phyloP scores from a whole-genome alignment of 2,888 invertebrate genomes.

The Yponomeuta malinellus region DNA sequence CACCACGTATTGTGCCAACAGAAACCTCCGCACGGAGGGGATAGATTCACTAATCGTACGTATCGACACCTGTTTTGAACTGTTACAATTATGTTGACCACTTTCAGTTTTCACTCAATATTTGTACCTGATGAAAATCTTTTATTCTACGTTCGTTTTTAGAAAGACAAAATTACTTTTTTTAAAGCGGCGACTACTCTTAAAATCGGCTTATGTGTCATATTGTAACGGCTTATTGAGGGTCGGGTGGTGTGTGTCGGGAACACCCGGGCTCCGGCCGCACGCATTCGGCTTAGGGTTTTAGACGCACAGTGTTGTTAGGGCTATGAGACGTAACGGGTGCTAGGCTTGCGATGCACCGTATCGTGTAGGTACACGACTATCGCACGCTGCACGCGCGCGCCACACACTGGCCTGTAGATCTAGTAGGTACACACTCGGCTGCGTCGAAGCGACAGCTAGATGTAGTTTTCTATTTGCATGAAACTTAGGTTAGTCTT shows the following conservation, averaged over 20 bases:
- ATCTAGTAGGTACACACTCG: slow-evolving; percentile 28
- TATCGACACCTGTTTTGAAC: background rate
- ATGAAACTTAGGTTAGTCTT: slow-evolving; percentile 57
- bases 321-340: slow-evolving; percentile 25
- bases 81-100: slow-evolving; percentile 7
- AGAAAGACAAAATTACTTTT: slow-evolving; percentile 10
- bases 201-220: slow-evolving; percentile 19
- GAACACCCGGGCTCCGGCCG: slow-evolving; percentile 18
- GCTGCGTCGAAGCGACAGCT: slow-evolving; percentile 23
- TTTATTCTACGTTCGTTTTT: slow-evolving; percentile 27
- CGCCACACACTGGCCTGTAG: slow-evolving; percentile 36
- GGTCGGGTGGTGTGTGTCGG: slow-evolving; percentile 13
- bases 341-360: slow-evolving; percentile 39
- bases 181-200: slow-evolving; percentile 26
- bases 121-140: slow-evolving; percentile 28
- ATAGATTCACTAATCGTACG: slow-evolving; percentile 11
- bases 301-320: slow-evolving; percentile 24
- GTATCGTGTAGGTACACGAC: slow-evolving; percentile 19
- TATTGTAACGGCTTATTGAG: background rate
- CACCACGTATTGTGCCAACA: slow-evolving; percentile 27
- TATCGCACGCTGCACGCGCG: slow-evolving; percentile 40
- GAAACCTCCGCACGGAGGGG: slow-evolving; percentile 19
- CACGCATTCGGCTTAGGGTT: slow-evolving; percentile 14
- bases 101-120: slow-evolving; percentile 4
- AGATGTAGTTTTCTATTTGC: slow-evolving; percentile 44